Conservation (phyloP, 2,113 vertebrate genomes). For the Petrocephalus zakoni region DNA sequence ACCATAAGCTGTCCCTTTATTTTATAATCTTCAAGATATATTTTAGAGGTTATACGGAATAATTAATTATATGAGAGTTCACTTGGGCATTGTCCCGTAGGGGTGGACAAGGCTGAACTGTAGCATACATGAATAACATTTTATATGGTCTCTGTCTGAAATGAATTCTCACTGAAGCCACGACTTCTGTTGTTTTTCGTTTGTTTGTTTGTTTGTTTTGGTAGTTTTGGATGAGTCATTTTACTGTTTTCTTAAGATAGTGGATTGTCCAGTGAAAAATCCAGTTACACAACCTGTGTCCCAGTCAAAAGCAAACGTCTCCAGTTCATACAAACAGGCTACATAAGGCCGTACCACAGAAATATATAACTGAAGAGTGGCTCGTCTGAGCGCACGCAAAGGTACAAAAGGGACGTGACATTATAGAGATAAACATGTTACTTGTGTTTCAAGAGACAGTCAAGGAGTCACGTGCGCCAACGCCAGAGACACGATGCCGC, state of each 20-base stretch:
- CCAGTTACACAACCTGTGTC: neutral
- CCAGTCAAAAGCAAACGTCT: neutral
- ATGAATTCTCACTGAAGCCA: constrained; percentile 1
- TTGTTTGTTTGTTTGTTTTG: neutral
- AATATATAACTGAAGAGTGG: neutral
- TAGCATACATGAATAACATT: neutral
- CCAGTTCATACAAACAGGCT: neutral
- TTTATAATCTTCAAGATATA: neutral
- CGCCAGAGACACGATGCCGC: neutral
- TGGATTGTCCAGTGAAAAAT: neutral
- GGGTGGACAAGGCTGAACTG: neutral
- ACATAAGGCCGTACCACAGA: neutral
- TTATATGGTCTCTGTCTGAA: neutral
- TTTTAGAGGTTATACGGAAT: neutral
- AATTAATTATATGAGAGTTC: neutral
- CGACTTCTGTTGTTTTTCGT: neutral
- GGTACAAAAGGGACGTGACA: neutral
- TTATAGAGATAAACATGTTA: neutral
- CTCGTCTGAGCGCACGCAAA: neutral
- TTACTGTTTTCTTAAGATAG: neutral
- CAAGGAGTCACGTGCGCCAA: neutral
- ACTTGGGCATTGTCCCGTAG: neutral
- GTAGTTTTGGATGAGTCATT: neutral
- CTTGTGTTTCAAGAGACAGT: neutral
- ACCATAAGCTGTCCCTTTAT: neutral